Percentiles rank a stretch among this genome's conserved stretches.
phyloP scores from a whole-genome alignment of 37 sponge, comb jelly and placozoan species.

The Tethya wilhelma region DNA sequence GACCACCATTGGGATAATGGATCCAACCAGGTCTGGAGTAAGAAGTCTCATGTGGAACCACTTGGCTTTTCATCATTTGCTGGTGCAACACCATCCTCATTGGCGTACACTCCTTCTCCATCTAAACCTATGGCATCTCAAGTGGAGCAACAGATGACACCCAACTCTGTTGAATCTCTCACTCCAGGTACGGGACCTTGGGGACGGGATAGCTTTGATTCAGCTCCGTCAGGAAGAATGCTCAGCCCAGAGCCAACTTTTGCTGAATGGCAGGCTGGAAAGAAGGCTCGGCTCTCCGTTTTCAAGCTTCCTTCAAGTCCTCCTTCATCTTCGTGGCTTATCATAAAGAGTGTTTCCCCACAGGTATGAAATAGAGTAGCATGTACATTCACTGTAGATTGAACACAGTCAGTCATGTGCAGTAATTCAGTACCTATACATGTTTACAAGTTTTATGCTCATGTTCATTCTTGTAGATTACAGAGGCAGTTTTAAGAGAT shows the following conservation, averaged over 20 bases:
- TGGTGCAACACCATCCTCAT: conserved; percentile 1
- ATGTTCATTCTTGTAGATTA: conserved; percentile 33
- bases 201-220: conserved; percentile 16
- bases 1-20: conserved; percentile 1
- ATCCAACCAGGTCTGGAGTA: neutral
- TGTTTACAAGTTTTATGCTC: neutral
- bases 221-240: neutral
- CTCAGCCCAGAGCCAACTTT: conserved; percentile 55
- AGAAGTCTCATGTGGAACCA: neutral
- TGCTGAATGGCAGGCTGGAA: conserved; percentile 70
- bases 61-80: neutral
- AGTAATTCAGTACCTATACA: neutral
- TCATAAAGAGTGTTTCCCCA: conserved; percentile 37
- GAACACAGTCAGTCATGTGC: too few species aligned
- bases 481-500: conserved; percentile 41
- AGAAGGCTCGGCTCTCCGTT: conserved; percentile 56
- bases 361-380: conserved; percentile 43
- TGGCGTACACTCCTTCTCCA: neutral
- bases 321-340: conserved; percentile 65
- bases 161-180: neutral
- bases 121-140: too few species aligned
- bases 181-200: conserved; percentile 21
- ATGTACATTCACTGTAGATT: neutral
- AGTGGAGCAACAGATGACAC: too few species aligned
- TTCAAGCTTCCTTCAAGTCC: conserved; percentile 52